Evolutionary conservation across 2,888 invertebrate genomes (phyloP).

Genomic region (Agrochola lota): DNA sequence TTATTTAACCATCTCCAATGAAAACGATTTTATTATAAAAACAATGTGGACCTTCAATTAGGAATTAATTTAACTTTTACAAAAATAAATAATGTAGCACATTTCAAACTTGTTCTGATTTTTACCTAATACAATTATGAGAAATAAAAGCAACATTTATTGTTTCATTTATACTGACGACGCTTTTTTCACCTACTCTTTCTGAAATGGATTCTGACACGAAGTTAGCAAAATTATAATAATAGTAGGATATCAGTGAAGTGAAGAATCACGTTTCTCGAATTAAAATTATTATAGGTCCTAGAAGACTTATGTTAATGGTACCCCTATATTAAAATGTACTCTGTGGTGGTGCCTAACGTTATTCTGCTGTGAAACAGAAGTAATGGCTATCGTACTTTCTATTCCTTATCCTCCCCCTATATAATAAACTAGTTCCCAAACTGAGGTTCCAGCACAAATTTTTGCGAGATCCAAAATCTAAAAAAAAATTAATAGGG

Average conservation of each 20-base stretch:
- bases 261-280: no score
- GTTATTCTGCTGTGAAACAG: no score
- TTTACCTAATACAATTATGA: conserved; percentile 31
- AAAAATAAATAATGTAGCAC: conserved; percentile 18
- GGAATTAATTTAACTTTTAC: neutral
- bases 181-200: neutral
- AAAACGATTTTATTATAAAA: neutral
- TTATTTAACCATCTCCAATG: neutral
- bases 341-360: no score
- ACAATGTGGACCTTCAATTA: neutral
- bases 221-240: neutral
- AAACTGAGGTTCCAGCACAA: no score
- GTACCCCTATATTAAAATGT: no score
- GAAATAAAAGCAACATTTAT: conserved; percentile 24
- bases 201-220: neutral
- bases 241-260: no score
- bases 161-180: conserved; percentile 1
- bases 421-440: no score
- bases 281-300: no score
- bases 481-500: no score
- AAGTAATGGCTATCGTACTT: neutral
- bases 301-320: no score
- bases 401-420: neutral
- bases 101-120: conserved; percentile 30
- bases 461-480: no score